These are phyloP conservation scores for Helicolenus hilgendorfi DNA, from an alignment of 2,797 vertebrate genomes.

Conservation along the genomic window DNA sequence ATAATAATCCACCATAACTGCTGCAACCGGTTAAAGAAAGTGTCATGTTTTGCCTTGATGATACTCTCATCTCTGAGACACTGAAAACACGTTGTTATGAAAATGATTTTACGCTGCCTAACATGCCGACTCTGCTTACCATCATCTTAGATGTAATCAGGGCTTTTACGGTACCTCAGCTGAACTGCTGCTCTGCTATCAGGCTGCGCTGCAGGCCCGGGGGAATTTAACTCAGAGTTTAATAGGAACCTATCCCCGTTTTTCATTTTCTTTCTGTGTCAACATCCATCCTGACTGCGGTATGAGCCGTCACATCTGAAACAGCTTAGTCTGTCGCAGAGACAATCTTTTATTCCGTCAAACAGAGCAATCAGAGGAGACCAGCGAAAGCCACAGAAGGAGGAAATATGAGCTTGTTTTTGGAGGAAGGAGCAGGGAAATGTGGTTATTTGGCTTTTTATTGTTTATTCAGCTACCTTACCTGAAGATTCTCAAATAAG, in stretches of 20 bases:
- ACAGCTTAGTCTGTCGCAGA: slow-evolving; percentile 55
- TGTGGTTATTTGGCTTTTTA: slow-evolving; percentile 8
- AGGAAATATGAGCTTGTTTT: slow-evolving; percentile 44
- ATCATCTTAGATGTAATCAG: slow-evolving; percentile 67
- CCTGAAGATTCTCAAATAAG: neutral
- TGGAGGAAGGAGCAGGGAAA: slow-evolving; percentile 9
- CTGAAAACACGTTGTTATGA: slow-evolving; percentile 50
- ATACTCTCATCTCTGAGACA: slow-evolving; percentile 40
- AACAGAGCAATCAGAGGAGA: slow-evolving; percentile 49
- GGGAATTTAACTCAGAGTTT: slow-evolving; percentile 44
- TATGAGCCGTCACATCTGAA: slow-evolving; percentile 61
- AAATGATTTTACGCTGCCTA: slow-evolving; percentile 57
- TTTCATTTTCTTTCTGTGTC: slow-evolving; percentile 53
- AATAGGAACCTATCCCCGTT: slow-evolving; percentile 54
- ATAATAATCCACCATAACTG: slow-evolving; percentile 33
- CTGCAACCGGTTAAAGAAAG: slow-evolving; percentile 16
- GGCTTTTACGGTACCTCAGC: slow-evolving; percentile 37
- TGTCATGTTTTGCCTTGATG: slow-evolving; percentile 33
- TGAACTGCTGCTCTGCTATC: slow-evolving; percentile 42
- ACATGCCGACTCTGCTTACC: slow-evolving; percentile 39
- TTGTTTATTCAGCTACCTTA: slow-evolving; percentile 26
- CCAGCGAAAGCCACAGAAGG: slow-evolving; percentile 3
- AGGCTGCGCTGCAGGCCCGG: slow-evolving; percentile 28
- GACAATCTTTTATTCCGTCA: slow-evolving; percentile 60
- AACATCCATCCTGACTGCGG: slow-evolving; percentile 61